Evolutionary conservation across 2,888 invertebrate species (phyloP), one percentile per base, ranked within the genome.

Genomic region (Thereva nobilitata): DNA sequence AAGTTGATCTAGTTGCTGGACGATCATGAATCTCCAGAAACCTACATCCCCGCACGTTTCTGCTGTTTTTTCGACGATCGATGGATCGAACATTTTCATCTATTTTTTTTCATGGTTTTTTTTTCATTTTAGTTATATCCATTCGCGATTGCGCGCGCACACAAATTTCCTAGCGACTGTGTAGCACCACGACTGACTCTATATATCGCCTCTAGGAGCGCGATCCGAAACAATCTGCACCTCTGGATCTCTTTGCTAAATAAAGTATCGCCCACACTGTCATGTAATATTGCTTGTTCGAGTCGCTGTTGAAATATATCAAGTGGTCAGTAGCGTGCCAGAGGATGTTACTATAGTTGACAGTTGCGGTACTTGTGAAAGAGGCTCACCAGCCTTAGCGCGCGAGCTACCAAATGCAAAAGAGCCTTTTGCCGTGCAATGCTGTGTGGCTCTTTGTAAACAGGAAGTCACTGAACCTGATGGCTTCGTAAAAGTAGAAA

Each of bases 311-410:
- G 71, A 72, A 72, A 72, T 72, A 72, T 72, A 71, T 72, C 69
- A 72, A 72, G 68, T 71, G 72, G 72, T 72, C 72, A 72, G 72
- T 72, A 72, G 72, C 71, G 72, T 71, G 70, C 70, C 68, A 66
- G 71, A 69, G 71, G 70, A 70, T 71, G 70, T 68, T 67, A 45
- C 69, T 68, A 34, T 8, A 38, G 61, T 50, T 61, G 61, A 61
- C 61, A 61, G 61, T 61, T 50, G 49, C 61, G 49, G 50, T 50
- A 45, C 50, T 50, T 61, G 61, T 41, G 61, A 49, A 50, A 50
- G 50, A 50, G 61, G 40, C 61, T 50, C 50, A 41, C 44, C 37
- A 37, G 37, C 40, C 45, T 50, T n/a, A 50, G 40, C 45, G 23
- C 38, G 41, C 41, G 23, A 23, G 23, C 23, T 23, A 23, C 23